Evolutionary conservation across 2,113 vertebrate species (phyloP), one percentile per base, ranked within the genome.

Genomic region (Poecile atricapillus): DNA sequence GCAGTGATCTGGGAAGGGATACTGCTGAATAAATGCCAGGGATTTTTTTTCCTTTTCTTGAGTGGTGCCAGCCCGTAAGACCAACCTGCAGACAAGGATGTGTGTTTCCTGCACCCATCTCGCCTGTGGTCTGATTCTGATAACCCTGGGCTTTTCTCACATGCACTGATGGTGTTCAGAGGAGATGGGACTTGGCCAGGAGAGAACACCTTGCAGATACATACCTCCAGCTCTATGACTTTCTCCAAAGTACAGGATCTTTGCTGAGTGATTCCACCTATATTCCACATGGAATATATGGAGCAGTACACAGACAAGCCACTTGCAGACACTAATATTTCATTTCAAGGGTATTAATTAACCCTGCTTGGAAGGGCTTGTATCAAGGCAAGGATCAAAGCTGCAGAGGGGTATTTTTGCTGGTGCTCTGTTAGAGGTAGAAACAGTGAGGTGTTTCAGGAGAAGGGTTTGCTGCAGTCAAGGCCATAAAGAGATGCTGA

Each of bases 101-200:
- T 0, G 3, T 41, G 28, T 49, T 88, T 70, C 73, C 46, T 24
- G 50, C 2, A 3, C 17, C 22, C 25, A 3, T 83, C 81, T 88
- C 77, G 19, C 46, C 62, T 2, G 0, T 41, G 17, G 22, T 78
- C 62, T 80, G 37, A 37, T 73, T 83, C 71, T 65, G 53, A n/a
- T 65, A 83, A 73, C 13, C 10, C 28, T 28, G 15, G 49, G 31
- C 53, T 92, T 79, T 83, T 80, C 79, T 88, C 71, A 73, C 31
- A 87, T 83, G 20, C 13, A 22, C 58, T 53, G 23, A 27, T 7
- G 25, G 37, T 55, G 11, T 89, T 91, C 63, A 68, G 33, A 88
- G 30, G 60, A 67, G 59, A 80, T 0, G 0, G 18, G 68, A 52
- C 56, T 59, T 1, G 0, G 21, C 30, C 35, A 9, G 20, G 28